phyloP scores from a whole-genome alignment of 2,888 invertebrate genomes.

The Ceratothoa steindachneri region DNA sequence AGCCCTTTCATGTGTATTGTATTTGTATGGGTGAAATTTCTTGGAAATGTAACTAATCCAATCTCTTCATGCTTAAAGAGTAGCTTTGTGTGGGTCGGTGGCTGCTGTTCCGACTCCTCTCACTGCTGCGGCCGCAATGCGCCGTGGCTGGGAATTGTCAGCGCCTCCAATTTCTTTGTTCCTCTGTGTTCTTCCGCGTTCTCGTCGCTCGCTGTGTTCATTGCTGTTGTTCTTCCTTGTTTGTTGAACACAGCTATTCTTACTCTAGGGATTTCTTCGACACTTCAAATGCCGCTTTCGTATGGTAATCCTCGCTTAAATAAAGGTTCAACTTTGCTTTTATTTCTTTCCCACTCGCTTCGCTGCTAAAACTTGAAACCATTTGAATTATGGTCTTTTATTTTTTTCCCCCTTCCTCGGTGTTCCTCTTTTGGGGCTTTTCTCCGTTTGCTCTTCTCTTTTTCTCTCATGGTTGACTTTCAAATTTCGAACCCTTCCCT shows the following conservation, averaged over 20 bases:
- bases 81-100: too few relatives aligned
- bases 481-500: conserved; percentile 3
- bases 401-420: background rate
- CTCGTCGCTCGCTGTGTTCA: background rate
- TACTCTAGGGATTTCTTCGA: background rate
- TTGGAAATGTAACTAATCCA: too few relatives aligned
- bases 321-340: background rate
- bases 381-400: background rate
- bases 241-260: background rate
- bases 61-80: too few relatives aligned
- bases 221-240: background rate
- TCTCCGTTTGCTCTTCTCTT: background rate
- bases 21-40: too few relatives aligned
- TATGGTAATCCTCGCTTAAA: conserved; percentile 6
- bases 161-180: too few relatives aligned
- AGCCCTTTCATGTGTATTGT: too few relatives aligned
- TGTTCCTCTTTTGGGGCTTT: background rate
- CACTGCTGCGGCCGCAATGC: too few relatives aligned
- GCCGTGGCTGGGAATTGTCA: too few relatives aligned
- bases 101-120: too few relatives aligned
- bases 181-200: background rate
- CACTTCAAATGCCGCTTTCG: background rate
- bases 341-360: background rate
- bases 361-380: background rate
- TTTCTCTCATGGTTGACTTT: background rate